phyloP scores from a whole-genome alignment of 2,797 vertebrate genomes.

The Aselliscus stoliczkanus region DNA sequence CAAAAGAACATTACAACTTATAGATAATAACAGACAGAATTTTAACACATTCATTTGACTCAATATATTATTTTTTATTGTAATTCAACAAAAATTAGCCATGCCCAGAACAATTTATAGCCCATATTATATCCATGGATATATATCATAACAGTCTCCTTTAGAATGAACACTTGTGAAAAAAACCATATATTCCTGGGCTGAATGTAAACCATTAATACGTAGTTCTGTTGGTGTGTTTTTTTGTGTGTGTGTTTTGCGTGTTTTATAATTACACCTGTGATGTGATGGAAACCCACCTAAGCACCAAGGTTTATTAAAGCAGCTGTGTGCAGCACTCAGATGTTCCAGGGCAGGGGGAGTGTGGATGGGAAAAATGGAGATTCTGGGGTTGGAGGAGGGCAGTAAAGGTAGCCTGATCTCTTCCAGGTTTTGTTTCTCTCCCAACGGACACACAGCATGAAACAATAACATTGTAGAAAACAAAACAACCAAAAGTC shows the following conservation, averaged over 20 bases:
- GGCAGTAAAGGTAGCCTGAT: rapidly evolving
- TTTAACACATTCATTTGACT: neutral
- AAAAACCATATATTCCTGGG: neutral
- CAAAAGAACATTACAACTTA: neutral
- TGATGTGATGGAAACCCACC: neutral
- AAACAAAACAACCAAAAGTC: neutral
- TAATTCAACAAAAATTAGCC: neutral
- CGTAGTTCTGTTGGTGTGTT: neutral
- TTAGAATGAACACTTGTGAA: neutral
- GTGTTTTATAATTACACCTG: neutral
- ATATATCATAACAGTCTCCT: neutral
- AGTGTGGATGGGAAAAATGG: too few species aligned
- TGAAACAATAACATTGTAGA: neutral
- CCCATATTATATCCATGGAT: neutral
- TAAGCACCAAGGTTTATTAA: neutral
- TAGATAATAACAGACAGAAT: neutral
- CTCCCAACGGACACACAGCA: neutral
- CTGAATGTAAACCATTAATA: neutral
- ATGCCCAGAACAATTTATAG: neutral
- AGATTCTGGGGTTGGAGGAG: neutral
- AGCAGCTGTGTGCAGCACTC: neutral
- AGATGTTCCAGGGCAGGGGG: neutral
- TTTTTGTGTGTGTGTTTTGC: neutral
- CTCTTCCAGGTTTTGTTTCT: neutral
- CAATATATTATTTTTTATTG: neutral